phyloP scores from a whole-genome alignment of 1,140 invertebrate genomes.

The Temnothorax longispinosus region DNA sequence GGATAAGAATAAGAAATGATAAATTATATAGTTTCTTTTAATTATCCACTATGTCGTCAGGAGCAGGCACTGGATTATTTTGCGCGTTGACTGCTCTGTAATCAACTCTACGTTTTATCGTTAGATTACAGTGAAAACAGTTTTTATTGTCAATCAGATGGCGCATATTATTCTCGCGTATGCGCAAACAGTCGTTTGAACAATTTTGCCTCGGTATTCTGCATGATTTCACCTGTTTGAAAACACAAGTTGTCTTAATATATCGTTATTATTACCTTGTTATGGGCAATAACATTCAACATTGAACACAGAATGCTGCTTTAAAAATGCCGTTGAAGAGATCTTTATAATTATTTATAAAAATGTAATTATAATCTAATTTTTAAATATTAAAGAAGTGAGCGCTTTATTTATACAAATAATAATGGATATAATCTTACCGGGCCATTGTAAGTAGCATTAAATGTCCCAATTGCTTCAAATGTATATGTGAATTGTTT shows the following conservation, averaged over 20 bases:
- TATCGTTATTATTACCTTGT: not conserved
- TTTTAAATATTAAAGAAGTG: not conserved
- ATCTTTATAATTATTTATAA: not conserved
- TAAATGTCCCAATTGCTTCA: constrained; percentile 47
- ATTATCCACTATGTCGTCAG: not conserved
- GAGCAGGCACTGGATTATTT: not conserved
- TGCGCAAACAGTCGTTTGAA: not conserved
- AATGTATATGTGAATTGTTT: constrained; percentile 73
- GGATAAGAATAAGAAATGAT: not conserved
- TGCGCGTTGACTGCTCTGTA: not conserved
- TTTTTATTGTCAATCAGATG: not conserved
- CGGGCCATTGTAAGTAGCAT: not conserved
- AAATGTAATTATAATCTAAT: not conserved
- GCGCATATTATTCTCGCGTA: not conserved
- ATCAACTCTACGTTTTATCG: constrained; percentile 16
- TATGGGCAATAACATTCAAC: not conserved
- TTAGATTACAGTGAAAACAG: constrained; percentile 40
- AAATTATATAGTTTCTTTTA: not conserved
- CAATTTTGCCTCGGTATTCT: not conserved
- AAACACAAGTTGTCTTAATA: constrained; percentile 21
- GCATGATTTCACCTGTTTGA: constrained; percentile 47
- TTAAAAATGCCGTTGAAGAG: too few relatives aligned
- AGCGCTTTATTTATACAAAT: not conserved
- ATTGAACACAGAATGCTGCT: not conserved
- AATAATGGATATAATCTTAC: constrained; percentile 9